Evolutionary conservation across 2,113 vertebrate species (phyloP).

Genomic region (Cercopithecus mona): DNA sequence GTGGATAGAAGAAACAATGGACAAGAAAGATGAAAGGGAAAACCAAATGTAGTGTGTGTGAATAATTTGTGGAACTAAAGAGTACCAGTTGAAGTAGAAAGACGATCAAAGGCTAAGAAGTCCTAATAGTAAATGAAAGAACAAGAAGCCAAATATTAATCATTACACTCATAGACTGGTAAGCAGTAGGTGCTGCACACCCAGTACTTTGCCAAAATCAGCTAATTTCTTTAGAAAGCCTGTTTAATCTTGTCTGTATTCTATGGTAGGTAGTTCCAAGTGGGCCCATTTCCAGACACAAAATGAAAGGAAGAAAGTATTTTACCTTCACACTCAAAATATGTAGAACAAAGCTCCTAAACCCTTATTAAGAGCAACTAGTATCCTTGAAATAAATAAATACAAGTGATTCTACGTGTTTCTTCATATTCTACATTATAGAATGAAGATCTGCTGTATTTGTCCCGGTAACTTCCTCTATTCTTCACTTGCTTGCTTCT

Average conservation of each 20-base stretch:
- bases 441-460: neutral
- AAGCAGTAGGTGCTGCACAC: neutral
- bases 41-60: constrained; percentile 41
- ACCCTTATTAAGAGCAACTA: neutral
- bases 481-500: neutral
- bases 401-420: neutral
- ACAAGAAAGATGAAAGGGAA: constrained; percentile 53
- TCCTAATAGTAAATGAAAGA: constrained; percentile 23
- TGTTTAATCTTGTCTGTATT: neutral
- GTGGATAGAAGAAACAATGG: constrained; percentile 19
- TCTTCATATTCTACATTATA: neutral
- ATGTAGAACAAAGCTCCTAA: neutral
- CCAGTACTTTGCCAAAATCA: constrained; percentile 28
- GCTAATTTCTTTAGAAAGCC: neutral
- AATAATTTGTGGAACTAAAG: constrained; percentile 60
- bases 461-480: neutral
- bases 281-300: neutral
- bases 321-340: constrained; percentile 8
- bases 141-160: constrained; percentile 32
- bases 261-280: neutral
- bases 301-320: neutral
- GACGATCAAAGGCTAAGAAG: constrained; percentile 60
- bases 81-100: constrained; percentile 43
- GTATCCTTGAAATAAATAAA: neutral
- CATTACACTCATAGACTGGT: neutral